Base-by-base conservation (phyloP, 1,140 invertebrate genomes). In the Leguminivora glycinivorella region DNA sequence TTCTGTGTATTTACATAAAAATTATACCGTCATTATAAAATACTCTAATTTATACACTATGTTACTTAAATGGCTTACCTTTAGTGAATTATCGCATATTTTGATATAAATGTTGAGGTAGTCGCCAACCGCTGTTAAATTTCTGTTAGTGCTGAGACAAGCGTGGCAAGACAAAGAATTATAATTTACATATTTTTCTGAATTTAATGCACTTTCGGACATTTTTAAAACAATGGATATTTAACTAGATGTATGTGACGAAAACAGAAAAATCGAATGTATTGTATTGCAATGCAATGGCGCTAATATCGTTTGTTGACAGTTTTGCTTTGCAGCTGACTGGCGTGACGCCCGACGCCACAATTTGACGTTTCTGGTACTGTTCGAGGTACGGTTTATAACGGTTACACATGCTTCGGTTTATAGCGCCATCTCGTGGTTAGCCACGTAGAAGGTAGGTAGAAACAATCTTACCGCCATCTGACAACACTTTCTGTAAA, bases 91-190 rank as follows among this genome's bases (percentile, higher is more conserved):
- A 17, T 22, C 43, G 12, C 68, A 26, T 10, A 76, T 29, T 17
- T 56, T 43, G 24, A 38, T 63, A 66, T 70, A 76, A 19, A 76
- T 9, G 9, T 70, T 56, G 5, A 68, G 40, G 12, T 17, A 56
- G 17, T 72, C 72, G 14, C 69, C 43, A 12, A 74, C 17, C 19
- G 29, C 17, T 12, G 22, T 52, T 1, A 72, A 25, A 22, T 47
- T 58, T 40, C 74, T 68, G 34, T 77, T 68, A 1, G 60, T 14
- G 22, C 70, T 74, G 4, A 77, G 60, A 71, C 75, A 77, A 14
- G 73, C 75, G 19, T 71, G 19, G 24, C 75, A 77, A 22, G 72
- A 17, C 10, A 63, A 29, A 2, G 19, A 63, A 31, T 63, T 29
- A 12, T 63, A 63, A 4, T 52, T 9, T 19, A 52, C 19, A 6